Evolutionary conservation across 2,113 vertebrate genomes (phyloP).

Genomic region (Carassius auratus): DNA sequence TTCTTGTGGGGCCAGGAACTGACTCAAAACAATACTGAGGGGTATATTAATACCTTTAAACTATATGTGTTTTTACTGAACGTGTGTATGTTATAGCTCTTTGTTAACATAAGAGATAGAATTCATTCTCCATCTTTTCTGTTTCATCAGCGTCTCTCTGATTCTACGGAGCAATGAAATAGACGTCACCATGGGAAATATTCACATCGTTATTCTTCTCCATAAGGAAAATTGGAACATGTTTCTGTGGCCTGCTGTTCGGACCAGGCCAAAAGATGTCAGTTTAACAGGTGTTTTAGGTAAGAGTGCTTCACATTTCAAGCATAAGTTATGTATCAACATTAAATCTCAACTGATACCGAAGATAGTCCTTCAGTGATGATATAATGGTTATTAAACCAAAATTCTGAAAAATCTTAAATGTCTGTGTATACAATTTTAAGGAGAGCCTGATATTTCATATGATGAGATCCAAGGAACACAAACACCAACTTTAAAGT

Average conservation of each 20-base stretch:
- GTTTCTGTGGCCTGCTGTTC: conserved; percentile 72
- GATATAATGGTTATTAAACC: neutral
- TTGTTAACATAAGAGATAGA: neutral
- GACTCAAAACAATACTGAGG: neutral
- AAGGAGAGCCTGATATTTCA: conserved; percentile 33
- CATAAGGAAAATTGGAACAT: conserved; percentile 16
- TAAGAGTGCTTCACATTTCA: conserved; percentile 27
- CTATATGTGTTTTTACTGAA: neutral
- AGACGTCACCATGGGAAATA: conserved; percentile 56
- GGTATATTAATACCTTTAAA: conserved; percentile 25
- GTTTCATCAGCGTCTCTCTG: conserved; percentile 58
- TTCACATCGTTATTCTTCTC: conserved; percentile 60
- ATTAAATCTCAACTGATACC: too few species aligned
- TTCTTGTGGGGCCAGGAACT: neutral
- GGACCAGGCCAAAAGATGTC: conserved; percentile 45
- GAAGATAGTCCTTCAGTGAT: neutral
- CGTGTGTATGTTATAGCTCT: too few species aligned
- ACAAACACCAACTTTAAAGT: conserved; percentile 21
- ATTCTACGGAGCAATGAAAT: conserved; percentile 56
- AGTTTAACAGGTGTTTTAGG: conserved; percentile 61
- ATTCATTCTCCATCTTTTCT: neutral
- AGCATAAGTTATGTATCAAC: neutral
- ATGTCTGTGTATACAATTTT: neutral
- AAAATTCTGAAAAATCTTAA: neutral
- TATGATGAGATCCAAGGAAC: conserved; percentile 38